Percentiles rank a stretch among this genome's conserved stretches.
These are phyloP conservation scores for Eudemis profundana DNA, from an alignment of 2,888 invertebrate genomes.

Conservation along the genomic window DNA sequence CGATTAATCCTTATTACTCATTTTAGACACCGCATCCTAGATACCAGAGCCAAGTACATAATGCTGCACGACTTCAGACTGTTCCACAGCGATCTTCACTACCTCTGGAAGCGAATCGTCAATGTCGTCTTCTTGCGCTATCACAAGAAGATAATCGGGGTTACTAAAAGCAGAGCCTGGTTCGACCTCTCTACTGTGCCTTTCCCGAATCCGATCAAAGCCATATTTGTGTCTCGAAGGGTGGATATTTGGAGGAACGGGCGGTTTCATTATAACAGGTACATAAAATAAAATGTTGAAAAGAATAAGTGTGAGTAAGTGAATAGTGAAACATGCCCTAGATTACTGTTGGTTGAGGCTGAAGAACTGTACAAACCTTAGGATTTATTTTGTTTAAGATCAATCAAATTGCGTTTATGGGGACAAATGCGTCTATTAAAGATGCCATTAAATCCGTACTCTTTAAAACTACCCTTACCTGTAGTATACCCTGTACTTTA, in stretches of 20 bases:
- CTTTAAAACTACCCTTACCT: too few species aligned
- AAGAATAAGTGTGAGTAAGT: too few species aligned
- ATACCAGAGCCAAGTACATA: slow-evolving; percentile 89
- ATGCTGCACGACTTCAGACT: slow-evolving; percentile 89
- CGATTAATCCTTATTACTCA: slow-evolving; percentile 21
- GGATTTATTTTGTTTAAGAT: too few species aligned
- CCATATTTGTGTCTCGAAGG: slow-evolving; percentile 85
- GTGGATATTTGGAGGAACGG: slow-evolving; percentile 89
- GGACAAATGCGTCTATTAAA: too few species aligned
- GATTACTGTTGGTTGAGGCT: too few species aligned
- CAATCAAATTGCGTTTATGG: too few species aligned
- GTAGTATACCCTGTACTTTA: too few species aligned
- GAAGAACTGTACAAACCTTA: too few species aligned
- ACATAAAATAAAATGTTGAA: background rate
- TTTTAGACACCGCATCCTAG: slow-evolving; percentile 87
- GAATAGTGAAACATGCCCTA: too few species aligned
- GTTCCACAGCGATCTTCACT: slow-evolving; percentile 87
- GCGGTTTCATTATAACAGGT: slow-evolving; percentile 81
- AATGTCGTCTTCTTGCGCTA: slow-evolving; percentile 89
- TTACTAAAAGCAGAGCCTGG: slow-evolving; percentile 78
- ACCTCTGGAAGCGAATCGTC: slow-evolving; percentile 91
- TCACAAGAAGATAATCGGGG: slow-evolving; percentile 68
- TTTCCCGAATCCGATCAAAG: slow-evolving; percentile 87
- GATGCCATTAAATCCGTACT: too few species aligned
- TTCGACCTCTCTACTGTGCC: slow-evolving; percentile 90